These are phyloP conservation scores for Borostomias antarcticus DNA, from an alignment of 2,797 vertebrate species.

Conservation along the genomic window DNA sequence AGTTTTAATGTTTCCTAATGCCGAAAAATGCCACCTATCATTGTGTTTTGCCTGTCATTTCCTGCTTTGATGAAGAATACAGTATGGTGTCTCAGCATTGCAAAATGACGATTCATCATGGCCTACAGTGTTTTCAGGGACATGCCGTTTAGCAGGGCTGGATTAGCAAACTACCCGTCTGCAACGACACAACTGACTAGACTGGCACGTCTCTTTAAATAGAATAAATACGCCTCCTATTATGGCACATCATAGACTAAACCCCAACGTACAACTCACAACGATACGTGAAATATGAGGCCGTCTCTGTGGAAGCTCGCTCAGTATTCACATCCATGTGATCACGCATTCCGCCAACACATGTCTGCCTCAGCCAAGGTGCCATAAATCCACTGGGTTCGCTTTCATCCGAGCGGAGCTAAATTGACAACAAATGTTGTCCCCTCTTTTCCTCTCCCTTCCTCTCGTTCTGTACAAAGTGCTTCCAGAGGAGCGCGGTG, in stretches of 20 bases:
- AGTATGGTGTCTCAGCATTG: no score
- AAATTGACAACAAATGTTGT: slow-evolving; percentile 70
- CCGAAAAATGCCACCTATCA: no score
- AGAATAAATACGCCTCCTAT: slow-evolving; percentile 20
- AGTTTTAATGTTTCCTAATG: no score
- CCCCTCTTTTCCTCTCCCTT: slow-evolving; percentile 35
- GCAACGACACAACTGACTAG: no score
- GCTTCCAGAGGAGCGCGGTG: slow-evolving; percentile 47
- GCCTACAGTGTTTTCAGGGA: background rate
- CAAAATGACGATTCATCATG: no score
- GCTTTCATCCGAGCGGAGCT: slow-evolving; percentile 57
- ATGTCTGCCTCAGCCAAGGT: slow-evolving; percentile 45
- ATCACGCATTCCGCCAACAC: slow-evolving; percentile 50
- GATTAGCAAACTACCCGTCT: background rate
- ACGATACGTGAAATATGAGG: slow-evolving; percentile 33
- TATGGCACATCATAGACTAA: background rate
- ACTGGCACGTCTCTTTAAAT: background rate
- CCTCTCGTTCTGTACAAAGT: slow-evolving; percentile 44
- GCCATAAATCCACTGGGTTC: slow-evolving; percentile 55
- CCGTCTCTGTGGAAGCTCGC: slow-evolving; percentile 13
- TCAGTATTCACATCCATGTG: slow-evolving; percentile 36
- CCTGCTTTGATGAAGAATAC: no score
- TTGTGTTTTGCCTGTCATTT: no score
- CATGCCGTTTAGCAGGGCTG: background rate
- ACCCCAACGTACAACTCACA: slow-evolving; percentile 8